Evolutionary conservation across 2,113 vertebrate genomes (phyloP).

Genomic region (Oxygymnocypris stewartii): DNA sequence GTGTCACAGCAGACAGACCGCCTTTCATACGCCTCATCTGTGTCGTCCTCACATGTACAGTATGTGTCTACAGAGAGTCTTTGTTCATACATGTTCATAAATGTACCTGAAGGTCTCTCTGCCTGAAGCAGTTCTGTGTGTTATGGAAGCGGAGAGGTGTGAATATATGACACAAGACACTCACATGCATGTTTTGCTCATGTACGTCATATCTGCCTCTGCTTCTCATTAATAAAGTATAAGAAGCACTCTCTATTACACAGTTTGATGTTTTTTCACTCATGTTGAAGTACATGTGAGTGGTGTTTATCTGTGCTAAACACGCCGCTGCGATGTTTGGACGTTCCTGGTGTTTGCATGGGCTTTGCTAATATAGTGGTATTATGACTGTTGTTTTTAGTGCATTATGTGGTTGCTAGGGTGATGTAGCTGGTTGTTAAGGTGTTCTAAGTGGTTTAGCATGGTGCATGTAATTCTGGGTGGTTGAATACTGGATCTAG

Average conservation of each 20-base stretch:
- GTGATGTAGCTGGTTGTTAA: neutral
- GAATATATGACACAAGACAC: neutral
- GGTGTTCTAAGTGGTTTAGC: neutral
- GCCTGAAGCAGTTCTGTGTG: neutral
- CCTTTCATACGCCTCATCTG: neutral
- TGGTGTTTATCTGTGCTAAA: neutral
- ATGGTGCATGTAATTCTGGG: neutral
- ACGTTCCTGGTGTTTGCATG: neutral
- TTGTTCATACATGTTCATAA: conserved; percentile 28
- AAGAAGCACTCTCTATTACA: neutral
- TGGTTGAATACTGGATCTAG: neutral
- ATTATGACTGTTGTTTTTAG: neutral
- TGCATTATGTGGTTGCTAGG: conserved; percentile 16
- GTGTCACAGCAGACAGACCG: conserved; percentile 7
- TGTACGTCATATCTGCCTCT: neutral
- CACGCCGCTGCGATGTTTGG: neutral
- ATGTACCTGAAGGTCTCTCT: neutral
- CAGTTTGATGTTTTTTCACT: neutral
- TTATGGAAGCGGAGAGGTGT: neutral
- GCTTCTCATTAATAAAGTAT: neutral
- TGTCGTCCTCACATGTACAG: neutral
- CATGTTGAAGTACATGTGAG: neutral
- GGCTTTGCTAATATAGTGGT: neutral
- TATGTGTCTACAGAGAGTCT: conserved; percentile 5
- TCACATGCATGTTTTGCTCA: neutral